Evolutionary conservation across 2,888 invertebrate species (phyloP).

Genomic region (Ommatoiulus sabulosus): DNA sequence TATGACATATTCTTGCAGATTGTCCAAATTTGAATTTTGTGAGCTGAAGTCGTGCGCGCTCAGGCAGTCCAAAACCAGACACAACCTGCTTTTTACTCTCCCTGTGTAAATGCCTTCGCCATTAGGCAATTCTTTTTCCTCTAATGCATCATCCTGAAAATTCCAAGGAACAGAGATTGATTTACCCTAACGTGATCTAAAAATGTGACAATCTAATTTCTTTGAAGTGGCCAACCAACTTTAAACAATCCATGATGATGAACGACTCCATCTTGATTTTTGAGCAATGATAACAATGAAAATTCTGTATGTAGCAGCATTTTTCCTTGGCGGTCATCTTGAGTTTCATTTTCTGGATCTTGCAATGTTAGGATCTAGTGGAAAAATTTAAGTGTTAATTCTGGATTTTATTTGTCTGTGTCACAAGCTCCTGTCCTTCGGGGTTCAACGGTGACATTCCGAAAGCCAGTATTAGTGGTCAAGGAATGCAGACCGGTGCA

Average conservation of each 20-base stretch:
- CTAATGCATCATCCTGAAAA: slow-evolving; percentile 76
- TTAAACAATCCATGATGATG: slow-evolving; percentile 83
- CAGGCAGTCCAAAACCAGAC: slow-evolving; percentile 80
- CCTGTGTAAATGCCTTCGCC: slow-evolving; percentile 65
- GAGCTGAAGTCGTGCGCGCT: slow-evolving; percentile 76
- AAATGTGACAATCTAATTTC: neutral
- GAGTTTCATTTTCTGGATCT: slow-evolving; percentile 74
- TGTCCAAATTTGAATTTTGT: slow-evolving; percentile 71
- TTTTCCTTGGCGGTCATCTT: slow-evolving; percentile 82
- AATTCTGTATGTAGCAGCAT: slow-evolving; percentile 83
- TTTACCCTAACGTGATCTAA: neutral
- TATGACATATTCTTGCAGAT: slow-evolving; percentile 81
- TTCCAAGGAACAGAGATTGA: neutral
- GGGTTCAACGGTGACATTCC: neutral
- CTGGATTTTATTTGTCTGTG: neutral
- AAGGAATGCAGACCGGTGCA: too few relatives aligned
- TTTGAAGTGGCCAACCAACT: slow-evolving; percentile 68
- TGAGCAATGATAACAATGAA: slow-evolving; percentile 77
- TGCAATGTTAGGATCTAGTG: slow-evolving; percentile 63
- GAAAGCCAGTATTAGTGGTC: too few relatives aligned
- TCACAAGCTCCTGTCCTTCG: too few relatives aligned
- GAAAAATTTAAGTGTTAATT: neutral
- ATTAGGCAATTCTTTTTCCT: slow-evolving; percentile 72
- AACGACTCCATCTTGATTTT: slow-evolving; percentile 79
- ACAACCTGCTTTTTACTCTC: slow-evolving; percentile 71